Base-by-base conservation (phyloP, 1,140 invertebrate species). In the Camponotus floridanus region DNA sequence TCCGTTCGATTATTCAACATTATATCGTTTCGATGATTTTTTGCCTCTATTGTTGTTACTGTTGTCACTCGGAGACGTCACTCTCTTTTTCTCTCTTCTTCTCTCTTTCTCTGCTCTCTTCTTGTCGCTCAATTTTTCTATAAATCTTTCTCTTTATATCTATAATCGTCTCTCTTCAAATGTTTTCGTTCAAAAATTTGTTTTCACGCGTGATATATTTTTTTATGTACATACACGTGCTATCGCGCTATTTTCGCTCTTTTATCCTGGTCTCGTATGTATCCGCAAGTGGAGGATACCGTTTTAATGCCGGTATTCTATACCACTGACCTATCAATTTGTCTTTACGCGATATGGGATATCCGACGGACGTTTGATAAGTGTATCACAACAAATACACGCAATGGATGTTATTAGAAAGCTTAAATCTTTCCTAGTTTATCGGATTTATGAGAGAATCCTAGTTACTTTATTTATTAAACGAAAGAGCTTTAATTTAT, bases 41-140 rank as follows among this genome's bases (percentile, higher is more conserved):
- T 71, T 68, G 76, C 80, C 84, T 90, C 57, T 86, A 85, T 88
- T 87, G 67, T 86, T 64, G 64, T 89, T 90, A 78, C 85, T 84
- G 61, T 87, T 91, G 90, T 91, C 90, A 91, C 90, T 89, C 90
- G 90, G 87, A 88, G 74, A 91, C 87, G 89, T 89, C 84, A 79
- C 74, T 86, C 90, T 87, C 62, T 85, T 57, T 64, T 90, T 88
- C 85, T 90, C 71, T 92, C 55, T 87, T 62, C 91, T 70, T 64
- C 33, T 89, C 67, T 90, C 33, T 90, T 61, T 90, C 62, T 93
- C 83, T 91, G 36, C 71, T 85, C 33, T 83, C 76, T 93, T 81
- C 73, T 36, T 88, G 68, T 86, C 65, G 76, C 88, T 91, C 64
- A 57, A 59, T 85, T 59, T 51, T 51, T 85, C 42, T 68, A 59